Percentiles rank a stretch among this genome's conserved stretches.
Conservation (phyloP, 2,888 invertebrate species). For the Rhopalosiphum nymphaeae region DNA sequence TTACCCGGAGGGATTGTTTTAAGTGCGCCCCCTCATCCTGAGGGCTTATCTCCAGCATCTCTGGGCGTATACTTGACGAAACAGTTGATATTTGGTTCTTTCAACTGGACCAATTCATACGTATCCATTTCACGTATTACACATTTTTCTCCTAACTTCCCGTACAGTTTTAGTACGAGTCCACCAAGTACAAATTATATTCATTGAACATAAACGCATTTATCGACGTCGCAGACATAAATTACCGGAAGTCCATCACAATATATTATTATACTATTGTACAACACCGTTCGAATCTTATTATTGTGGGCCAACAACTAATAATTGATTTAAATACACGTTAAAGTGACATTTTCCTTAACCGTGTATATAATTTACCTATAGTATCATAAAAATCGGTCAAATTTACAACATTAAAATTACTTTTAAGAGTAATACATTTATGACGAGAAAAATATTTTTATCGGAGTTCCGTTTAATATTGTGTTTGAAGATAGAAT, state of each 20-base stretch:
- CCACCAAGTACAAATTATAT: background rate
- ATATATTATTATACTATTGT: background rate
- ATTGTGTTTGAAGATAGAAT: background rate
- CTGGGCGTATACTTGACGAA: slow-evolving; percentile 53
- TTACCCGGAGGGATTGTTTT: slow-evolving; percentile 65
- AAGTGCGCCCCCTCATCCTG: slow-evolving; percentile 56
- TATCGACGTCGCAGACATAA: background rate
- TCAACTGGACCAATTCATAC: slow-evolving; percentile 17
- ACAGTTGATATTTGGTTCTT: background rate
- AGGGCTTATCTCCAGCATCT: slow-evolving; percentile 62
- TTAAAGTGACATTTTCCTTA: background rate
- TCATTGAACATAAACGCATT: background rate
- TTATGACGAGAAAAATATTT: background rate
- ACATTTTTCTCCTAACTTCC: background rate
- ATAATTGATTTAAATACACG: background rate
- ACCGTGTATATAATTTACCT: accelerated
- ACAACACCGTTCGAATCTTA: background rate
- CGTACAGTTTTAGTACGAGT: background rate
- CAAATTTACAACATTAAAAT: background rate
- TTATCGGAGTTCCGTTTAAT: background rate
- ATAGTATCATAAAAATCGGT: background rate
- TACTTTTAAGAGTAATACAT: background rate
- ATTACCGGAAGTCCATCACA: slow-evolving; percentile 30
- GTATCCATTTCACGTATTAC: background rate
- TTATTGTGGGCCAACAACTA: background rate